Evolutionary conservation across 1,140 invertebrate genomes (phyloP).

Genomic region (Drosophila melanica): DNA sequence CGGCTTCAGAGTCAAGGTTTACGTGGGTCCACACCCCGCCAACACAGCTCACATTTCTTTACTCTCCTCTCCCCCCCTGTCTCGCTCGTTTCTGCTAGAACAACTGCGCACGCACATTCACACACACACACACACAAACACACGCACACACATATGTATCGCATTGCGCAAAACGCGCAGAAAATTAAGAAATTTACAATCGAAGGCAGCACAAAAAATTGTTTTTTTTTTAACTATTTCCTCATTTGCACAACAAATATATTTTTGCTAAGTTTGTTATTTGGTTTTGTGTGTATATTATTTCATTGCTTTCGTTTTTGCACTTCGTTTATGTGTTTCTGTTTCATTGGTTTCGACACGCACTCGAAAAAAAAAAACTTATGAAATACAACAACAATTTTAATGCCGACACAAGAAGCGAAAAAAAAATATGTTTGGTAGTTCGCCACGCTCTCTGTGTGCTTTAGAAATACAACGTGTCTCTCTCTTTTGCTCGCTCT

Average conservation of each 20-base stretch:
- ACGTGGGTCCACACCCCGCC: slow-evolving; percentile 24
- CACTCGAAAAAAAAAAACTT: slow-evolving; percentile 57
- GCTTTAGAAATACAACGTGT: slow-evolving; percentile 16
- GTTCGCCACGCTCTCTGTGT: slow-evolving; percentile 15
- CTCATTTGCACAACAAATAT: slow-evolving; percentile 47
- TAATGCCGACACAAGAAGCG: slow-evolving; percentile 50
- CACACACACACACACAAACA: background rate
- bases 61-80: slow-evolving; percentile 8
- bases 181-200: slow-evolving; percentile 26
- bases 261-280: slow-evolving; percentile 11
- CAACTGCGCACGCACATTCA: slow-evolving; percentile 44
- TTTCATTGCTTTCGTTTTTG: slow-evolving; percentile 19
- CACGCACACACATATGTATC: background rate
- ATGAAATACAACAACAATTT: slow-evolving; percentile 46
- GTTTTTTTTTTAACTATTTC: slow-evolving; percentile 3
- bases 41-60: slow-evolving; percentile 8
- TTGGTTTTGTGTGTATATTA: slow-evolving; percentile 22
- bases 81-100: slow-evolving; percentile 10
- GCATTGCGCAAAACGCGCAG: slow-evolving; percentile 20
- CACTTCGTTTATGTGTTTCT: slow-evolving; percentile 34
- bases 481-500: background rate
- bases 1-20: slow-evolving; percentile 10
- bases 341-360: slow-evolving; percentile 41
- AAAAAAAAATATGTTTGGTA: slow-evolving; percentile 52
- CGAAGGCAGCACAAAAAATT: slow-evolving; percentile 26